Evolutionary conservation across 1,140 invertebrate genomes (phyloP).

Genomic region (Drosophila novamexicana): DNA sequence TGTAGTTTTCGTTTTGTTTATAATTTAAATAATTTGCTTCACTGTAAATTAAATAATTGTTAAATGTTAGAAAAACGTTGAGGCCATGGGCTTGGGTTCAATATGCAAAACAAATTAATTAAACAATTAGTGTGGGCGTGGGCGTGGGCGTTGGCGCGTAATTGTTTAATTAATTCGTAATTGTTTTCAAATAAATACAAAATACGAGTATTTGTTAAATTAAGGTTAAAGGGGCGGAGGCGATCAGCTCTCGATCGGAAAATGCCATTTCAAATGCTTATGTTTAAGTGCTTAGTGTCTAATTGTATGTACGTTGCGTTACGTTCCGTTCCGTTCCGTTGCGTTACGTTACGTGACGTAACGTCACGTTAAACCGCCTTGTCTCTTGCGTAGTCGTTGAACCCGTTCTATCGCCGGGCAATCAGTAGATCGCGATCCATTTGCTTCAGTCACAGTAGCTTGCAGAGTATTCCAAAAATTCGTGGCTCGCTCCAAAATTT

Average conservation of each 20-base stretch:
- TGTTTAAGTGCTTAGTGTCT: constrained; percentile 38
- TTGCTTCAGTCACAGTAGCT: constrained; percentile 77
- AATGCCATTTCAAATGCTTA: constrained; percentile 77
- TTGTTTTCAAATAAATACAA: constrained; percentile 69
- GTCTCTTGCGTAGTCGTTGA: constrained; percentile 43
- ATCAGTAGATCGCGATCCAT: constrained; percentile 22
- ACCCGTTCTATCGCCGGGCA: constrained; percentile 6
- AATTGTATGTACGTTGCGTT: constrained; percentile 52
- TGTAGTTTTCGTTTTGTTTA: constrained; percentile 51
- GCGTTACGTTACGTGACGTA: constrained; percentile 54
- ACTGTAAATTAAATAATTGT: constrained; percentile 43
- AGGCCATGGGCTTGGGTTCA: constrained; percentile 64
- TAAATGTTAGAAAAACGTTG: constrained; percentile 58
- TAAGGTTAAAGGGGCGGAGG: constrained; percentile 29
- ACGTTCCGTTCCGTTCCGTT: constrained; percentile 46
- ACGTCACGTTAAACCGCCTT: constrained; percentile 50
- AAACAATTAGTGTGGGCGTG: constrained; percentile 74
- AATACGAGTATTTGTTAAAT: constrained; percentile 71
- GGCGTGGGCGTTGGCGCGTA: constrained; percentile 46
- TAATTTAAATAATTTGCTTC: constrained; percentile 41
- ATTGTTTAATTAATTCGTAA: constrained; percentile 84
- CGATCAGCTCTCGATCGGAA: constrained; percentile 32
- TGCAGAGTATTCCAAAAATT: constrained; percentile 43
- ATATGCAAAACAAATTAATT: constrained; percentile 84
- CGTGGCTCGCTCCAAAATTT: constrained; percentile 29